Base-by-base conservation (phyloP, 2,113 vertebrate genomes). In the Brienomyrus brachyistius region DNA sequence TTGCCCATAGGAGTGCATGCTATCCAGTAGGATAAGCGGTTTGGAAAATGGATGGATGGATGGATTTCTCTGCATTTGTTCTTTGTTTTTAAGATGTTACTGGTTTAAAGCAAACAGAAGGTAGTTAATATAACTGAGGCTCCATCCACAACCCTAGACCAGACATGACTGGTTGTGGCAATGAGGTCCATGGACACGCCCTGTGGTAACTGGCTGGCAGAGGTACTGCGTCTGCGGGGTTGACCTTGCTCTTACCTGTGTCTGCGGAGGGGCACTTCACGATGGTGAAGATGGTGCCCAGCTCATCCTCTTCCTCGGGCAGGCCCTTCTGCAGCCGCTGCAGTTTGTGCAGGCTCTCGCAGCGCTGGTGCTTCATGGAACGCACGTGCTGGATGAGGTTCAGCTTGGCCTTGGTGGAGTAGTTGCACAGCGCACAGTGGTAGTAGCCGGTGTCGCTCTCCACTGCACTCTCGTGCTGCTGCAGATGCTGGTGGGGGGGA, bases 371-470 rank as follows among this genome's bases (percentile, higher is more conserved):
- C 89, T 97, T 98, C 94, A 97, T 96, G 93, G 98, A 98, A 92
- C 98, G 98, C 92, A 98, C 97, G 43, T 99, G 98, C 96, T 99
- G 98, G 91, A 99, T 96, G n/a, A 99, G 97, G 96, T 99, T 98
- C 89, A 99, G 96, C 94, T 98, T 99, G 95, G 98, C 98, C 93
- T 97, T 98, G 94, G 98, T 99, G 92, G 98, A 99, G 95, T 98
- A 99, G 97, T 94, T 98, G 93, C 98, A 99, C 93, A 99, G 96
- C 87, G 97, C 95, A 48, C 98, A 99, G 95, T 98, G 97, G 93
- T 99, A 98, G 92, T 97, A 97, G 95, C 97, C 98, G 91, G 96
- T 96, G 89, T 98, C 98, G 5, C 97, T 97, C 90, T 98, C 97
- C 43, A 98, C 94, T 17, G 97, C 96, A 0, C 96, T 97, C 92